Conservation (phyloP, 2,888 invertebrate species). For the Elegia similella region DNA sequence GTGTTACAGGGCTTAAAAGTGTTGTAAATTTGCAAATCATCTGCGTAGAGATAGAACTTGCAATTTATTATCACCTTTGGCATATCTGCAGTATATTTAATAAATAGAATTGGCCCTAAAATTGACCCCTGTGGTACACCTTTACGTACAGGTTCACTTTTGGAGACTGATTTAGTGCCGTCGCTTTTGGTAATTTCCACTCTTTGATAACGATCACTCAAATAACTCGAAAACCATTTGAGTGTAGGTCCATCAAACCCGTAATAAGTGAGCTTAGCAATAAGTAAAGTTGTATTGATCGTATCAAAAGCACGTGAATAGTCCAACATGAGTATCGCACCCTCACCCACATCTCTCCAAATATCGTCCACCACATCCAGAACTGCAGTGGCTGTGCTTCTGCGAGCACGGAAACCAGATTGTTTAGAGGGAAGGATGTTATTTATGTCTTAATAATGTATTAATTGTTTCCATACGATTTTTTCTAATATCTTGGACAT, state of each 20-base stretch:
- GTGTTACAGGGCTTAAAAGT: slow-evolving; percentile 6
- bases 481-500: no score
- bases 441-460: no score
- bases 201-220: no score
- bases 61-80: not conserved
- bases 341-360: not conserved
- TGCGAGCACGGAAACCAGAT: not conserved
- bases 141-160: not conserved
- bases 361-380: slow-evolving; percentile 10
- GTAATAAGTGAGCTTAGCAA: slow-evolving; percentile 23
- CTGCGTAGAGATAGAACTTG: slow-evolving; percentile 14
- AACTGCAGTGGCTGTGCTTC: not conserved
- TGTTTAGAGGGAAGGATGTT: no score
- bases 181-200: no score
- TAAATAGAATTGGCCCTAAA: slow-evolving; percentile 8
- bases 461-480: not conserved
- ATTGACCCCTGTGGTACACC: slow-evolving; percentile 16
- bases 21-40: slow-evolving; percentile 13
- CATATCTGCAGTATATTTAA: not conserved
- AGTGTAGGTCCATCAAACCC: no score
- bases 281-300: slow-evolving; percentile 21
- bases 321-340: slow-evolving; percentile 16
- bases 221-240: no score
- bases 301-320: slow-evolving; percentile 25
- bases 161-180: no score